These are phyloP conservation scores for Cochlearius cochlearius DNA, from an alignment of 2,113 vertebrate species.

Conservation along the genomic window DNA sequence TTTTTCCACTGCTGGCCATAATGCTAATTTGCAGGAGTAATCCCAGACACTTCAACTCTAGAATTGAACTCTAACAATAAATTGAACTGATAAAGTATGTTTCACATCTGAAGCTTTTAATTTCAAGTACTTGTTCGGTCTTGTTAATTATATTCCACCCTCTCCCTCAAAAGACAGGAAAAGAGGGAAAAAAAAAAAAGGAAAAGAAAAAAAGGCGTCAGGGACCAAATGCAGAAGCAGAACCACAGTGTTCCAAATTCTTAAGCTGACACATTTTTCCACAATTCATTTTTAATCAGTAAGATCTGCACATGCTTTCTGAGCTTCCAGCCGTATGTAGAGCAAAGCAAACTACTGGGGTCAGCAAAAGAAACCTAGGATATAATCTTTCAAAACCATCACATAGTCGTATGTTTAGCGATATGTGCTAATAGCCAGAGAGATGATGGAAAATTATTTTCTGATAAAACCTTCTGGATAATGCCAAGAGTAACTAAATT, in stretches of 20 bases:
- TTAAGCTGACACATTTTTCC: background rate
- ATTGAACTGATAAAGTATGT: background rate
- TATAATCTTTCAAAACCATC: background rate
- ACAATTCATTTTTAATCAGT: background rate
- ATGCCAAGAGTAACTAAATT: background rate
- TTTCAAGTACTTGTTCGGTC: background rate
- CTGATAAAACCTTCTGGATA: background rate
- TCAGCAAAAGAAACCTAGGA: background rate
- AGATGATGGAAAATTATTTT: background rate
- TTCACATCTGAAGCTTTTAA: background rate
- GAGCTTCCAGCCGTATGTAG: background rate
- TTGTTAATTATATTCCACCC: background rate
- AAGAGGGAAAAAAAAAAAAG: background rate
- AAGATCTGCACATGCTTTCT: background rate
- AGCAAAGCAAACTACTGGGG: background rate
- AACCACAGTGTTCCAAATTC: background rate
- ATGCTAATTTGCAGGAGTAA: background rate
- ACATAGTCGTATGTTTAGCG: background rate
- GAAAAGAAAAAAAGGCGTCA: background rate
- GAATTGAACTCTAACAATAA: background rate
- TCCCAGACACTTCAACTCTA: background rate
- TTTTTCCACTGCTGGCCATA: background rate
- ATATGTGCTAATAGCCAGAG: background rate
- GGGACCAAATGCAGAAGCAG: background rate
- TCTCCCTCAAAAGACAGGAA: background rate